Percentiles rank a stretch among this genome's conserved stretches.
Evolutionary conservation across 1,140 invertebrate species (phyloP).

Genomic region (Nylanderia fulva): DNA sequence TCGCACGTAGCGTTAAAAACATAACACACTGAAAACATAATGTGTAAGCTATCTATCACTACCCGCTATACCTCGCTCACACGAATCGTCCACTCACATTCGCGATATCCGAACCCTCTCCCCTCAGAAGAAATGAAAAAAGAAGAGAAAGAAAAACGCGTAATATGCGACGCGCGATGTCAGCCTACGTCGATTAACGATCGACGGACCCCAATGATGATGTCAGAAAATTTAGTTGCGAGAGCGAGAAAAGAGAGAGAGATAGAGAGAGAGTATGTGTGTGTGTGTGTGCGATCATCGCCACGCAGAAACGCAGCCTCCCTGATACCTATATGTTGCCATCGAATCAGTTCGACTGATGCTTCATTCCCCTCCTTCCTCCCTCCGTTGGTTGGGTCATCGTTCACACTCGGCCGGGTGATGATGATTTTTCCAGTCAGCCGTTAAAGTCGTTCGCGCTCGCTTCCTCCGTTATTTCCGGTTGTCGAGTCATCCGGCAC

Average conservation of each 20-base stretch:
- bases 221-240: constrained; percentile 39
- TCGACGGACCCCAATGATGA: constrained; percentile 70
- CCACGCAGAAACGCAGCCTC: constrained; percentile 26
- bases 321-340: constrained; percentile 58
- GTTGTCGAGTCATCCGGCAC: constrained; percentile 22
- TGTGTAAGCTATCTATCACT: constrained; percentile 71
- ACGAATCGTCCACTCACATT: constrained; percentile 23
- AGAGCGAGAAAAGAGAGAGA: neutral
- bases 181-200: constrained; percentile 68
- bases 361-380: neutral
- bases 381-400: constrained; percentile 21
- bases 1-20: constrained; percentile 64
- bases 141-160: neutral
- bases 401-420: constrained; percentile 66
- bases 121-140: neutral
- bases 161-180: neutral
- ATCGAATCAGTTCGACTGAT: constrained; percentile 69
- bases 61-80: constrained; percentile 60
- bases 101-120: neutral
- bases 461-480: constrained; percentile 64
- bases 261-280: neutral
- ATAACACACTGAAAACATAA: constrained; percentile 39
- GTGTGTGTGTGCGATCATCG: neutral
- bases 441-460: neutral
- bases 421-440: constrained; percentile 65